phyloP scores from a whole-genome alignment of 2,888 invertebrate species.

The Amiota mariae region DNA sequence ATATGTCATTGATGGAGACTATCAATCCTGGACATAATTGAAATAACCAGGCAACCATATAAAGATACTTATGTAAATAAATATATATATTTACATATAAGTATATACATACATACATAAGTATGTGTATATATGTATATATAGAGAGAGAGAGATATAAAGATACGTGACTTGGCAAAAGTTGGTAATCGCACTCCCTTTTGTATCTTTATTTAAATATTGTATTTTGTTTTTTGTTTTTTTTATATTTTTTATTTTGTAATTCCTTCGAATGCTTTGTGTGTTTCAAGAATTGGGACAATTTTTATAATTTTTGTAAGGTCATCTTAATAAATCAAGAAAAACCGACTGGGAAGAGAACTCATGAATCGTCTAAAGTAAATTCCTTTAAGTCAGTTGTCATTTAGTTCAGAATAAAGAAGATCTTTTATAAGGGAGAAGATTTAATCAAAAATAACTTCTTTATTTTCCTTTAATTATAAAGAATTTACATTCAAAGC shows the following conservation, averaged over 20 bases:
- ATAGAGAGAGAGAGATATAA: neutral
- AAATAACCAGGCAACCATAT: slow-evolving; percentile 18
- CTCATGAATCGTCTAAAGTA: too few relatives aligned
- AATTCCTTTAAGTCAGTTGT: too few relatives aligned
- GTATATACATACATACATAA: neutral
- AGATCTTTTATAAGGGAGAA: too few relatives aligned
- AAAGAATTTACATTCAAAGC: too few relatives aligned
- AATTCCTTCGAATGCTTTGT: neutral
- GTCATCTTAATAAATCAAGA: too few relatives aligned
- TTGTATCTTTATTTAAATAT: neutral
- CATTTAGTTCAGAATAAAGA: too few relatives aligned
- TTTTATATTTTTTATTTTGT: too few relatives aligned
- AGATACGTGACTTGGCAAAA: neutral
- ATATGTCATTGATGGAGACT: slow-evolving; percentile 62
- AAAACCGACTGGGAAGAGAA: too few relatives aligned
- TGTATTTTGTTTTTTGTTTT: neutral
- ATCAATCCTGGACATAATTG: slow-evolving; percentile 54
- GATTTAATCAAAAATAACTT: too few relatives aligned
- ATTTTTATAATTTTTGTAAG: neutral
- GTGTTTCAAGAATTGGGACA: neutral
- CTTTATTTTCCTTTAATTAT: too few relatives aligned
- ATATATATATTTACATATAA: neutral
- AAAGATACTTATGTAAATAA: slow-evolving; percentile 11
- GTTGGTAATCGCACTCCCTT: too few relatives aligned
- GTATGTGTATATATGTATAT: slow-evolving; percentile 9